A percentile compares a stretch with the other conserved stretches of the same genome.
These are phyloP conservation scores for Pangasius larnaudii DNA, from an alignment of 2,797 vertebrate species.

Conservation along the genomic window DNA sequence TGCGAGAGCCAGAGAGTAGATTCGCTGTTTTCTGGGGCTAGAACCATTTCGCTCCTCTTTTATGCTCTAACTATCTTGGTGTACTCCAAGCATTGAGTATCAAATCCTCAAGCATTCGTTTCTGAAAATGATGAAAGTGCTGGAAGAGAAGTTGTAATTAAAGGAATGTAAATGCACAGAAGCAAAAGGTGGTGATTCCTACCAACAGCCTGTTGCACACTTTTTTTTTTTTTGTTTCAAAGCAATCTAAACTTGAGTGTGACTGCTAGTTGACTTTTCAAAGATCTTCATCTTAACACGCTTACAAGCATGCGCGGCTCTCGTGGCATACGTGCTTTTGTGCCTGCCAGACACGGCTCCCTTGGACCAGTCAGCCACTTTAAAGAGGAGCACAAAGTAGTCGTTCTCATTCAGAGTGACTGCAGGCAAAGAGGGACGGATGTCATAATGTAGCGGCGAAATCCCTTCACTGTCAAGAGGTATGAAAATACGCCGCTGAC, in stretches of 20 bases:
- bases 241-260: background rate
- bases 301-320: slow-evolving; percentile 1
- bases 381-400: slow-evolving; percentile 41
- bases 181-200: background rate
- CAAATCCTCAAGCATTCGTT: background rate
- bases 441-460: slow-evolving; percentile 18
- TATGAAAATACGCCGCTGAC: slow-evolving; percentile 15
- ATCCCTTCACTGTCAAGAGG: slow-evolving; percentile 29
- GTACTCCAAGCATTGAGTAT: background rate
- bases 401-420: slow-evolving; percentile 32
- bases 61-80: slow-evolving; percentile 13
- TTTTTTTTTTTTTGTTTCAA: background rate
- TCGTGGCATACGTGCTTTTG: background rate
- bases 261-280: background rate
- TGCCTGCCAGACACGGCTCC: slow-evolving; percentile 23
- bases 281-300: background rate
- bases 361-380: slow-evolving; percentile 40
- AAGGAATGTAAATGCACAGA: background rate
- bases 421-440: slow-evolving; percentile 21
- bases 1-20: slow-evolving; percentile 55
- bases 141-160: background rate
- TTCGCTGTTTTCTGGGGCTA: slow-evolving; percentile 24
- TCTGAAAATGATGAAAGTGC: background rate
- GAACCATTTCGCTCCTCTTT: background rate
- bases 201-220: background rate